Evolutionary conservation across 2,113 vertebrate species (phyloP).

Genomic region (Apteryx owenii): DNA sequence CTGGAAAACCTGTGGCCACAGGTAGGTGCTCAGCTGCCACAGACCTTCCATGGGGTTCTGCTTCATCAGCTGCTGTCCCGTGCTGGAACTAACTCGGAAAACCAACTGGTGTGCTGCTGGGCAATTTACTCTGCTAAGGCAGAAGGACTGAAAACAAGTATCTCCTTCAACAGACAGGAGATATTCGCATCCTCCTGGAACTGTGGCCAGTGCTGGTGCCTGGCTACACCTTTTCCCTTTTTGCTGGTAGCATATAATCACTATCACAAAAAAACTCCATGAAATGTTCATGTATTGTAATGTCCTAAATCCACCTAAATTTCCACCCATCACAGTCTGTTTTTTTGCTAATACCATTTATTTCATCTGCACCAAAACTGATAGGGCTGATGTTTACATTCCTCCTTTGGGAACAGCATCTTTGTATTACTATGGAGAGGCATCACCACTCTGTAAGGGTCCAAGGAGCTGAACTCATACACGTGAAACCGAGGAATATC

Average conservation of each 20-base stretch:
- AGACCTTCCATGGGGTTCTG: background rate
- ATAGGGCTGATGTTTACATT: background rate
- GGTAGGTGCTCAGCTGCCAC: background rate
- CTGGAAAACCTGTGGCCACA: background rate
- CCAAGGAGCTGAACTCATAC: background rate
- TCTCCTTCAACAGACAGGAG: background rate
- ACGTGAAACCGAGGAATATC: background rate
- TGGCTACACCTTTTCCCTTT: background rate
- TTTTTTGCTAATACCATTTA: too few species aligned
- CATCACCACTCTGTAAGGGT: background rate
- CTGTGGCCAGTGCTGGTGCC: too few species aligned
- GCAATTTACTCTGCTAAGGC: too few species aligned
- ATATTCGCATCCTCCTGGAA: background rate
- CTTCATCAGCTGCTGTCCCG: background rate
- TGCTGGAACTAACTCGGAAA: background rate
- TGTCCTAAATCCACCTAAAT: background rate
- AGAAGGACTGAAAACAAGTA: background rate
- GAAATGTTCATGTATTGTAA: background rate
- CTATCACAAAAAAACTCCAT: background rate
- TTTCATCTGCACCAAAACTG: background rate
- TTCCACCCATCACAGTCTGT: too few species aligned
- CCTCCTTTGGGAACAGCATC: background rate
- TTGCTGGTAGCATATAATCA: background rate
- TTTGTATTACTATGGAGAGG: background rate
- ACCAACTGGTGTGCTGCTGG: background rate